Evolutionary conservation across 2,888 invertebrate genomes (phyloP), one percentile per base, ranked within the genome.

Genomic region (Nemurella pictetii): DNA sequence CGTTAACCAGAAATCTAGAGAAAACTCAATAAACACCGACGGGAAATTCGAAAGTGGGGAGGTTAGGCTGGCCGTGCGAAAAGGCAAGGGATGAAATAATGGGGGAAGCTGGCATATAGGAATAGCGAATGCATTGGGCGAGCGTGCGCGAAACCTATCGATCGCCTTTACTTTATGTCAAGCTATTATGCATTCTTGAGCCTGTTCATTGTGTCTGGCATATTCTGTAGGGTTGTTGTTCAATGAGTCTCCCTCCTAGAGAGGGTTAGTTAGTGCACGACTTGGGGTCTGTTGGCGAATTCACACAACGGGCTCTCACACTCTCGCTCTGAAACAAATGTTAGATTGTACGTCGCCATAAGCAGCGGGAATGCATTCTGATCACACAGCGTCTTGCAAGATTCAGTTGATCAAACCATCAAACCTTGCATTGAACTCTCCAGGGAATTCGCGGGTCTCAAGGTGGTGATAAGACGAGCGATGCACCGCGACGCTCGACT

Each of bases 71-170:
- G 12, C 55, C 72, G 82, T 82, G 82, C 82, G 82, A 82, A 82
- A 82, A 55, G 20, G 36, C 72, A 82, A 82, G 82, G 82, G 82
- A 36, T 36, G 55, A 55, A 82, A 27, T 72, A 7, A 12, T 28
- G 72, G 72, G 82, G 82, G 55, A 55, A n/a, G n/a, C n/a, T n/a
- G n/a, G n/a, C n/a, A n/a, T n/a, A n/a, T n/a, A n/a, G 28, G 72
- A 81, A 26, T 81, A 26, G 81, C 77, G 5, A 77, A 29, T 82
- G 72, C 4, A 27, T 9, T 72, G 82, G 27, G 3, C 55, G 28
- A 82, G 82, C 55, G 4, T 82, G 27, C 72, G 82, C 82, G 27
- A 82, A 82, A 82, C 26, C 26, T 72, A 82, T 82, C n/a, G 82
- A 82, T 82, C 82, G 32, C 15, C 55, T 75, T 26, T 9, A 75